Evolutionary conservation across 35 echinoderm and acorn worm genomes (phyloP), one percentile per base, ranked within the genome.

Genomic region (Acanthaster planci): DNA sequence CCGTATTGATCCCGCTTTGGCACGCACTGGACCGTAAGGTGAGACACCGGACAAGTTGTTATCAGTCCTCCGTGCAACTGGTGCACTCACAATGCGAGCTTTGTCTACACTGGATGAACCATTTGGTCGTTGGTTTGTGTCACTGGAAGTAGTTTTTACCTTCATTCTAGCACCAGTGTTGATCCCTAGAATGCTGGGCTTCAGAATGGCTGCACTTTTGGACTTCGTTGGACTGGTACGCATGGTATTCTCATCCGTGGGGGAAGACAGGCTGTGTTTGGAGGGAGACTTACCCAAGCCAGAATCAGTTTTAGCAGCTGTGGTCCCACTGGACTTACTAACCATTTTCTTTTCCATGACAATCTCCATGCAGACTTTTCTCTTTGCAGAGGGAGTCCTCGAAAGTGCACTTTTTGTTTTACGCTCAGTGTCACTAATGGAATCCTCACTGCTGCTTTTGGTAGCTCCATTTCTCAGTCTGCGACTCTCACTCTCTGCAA

Each of bases 331-430:
- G 22, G 64, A 72, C 15, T 72, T 72, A 72, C 64, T 72, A 26
- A 72, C 30, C 2, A 72, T 29, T 72, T 72, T 72, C 64, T 72
- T 72, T 34, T 72, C 64, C 64, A 72, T 26, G 0, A 72, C 64
- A 31, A 72, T 72, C 64, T 72, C 64, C 64, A 72, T 72, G 64
- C 64, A 72, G 30, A 72, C 64, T 29, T 72, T 72, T 72, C 64
- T 72, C 64, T 72, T 72, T 5, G 64, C 30, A 34, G 64, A 72
- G 30, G 64, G 64, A 26, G 64, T 72, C 64, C 64, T 72, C 30
- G 64, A 72, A 72, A 72, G 64, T 72, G 64, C 64, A 72, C 64
- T 72, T 72, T 72, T 72, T 0, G 64, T 12, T 72, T 72, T 72
- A 26, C 64, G 64, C 64, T 72, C 64, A 72, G 64, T 31, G 64